A percentile compares a stretch with the other conserved stretches of the same genome.
These are phyloP conservation scores for Lucilia sericata DNA, from an alignment of 1,140 invertebrate species.

Conservation along the genomic window DNA sequence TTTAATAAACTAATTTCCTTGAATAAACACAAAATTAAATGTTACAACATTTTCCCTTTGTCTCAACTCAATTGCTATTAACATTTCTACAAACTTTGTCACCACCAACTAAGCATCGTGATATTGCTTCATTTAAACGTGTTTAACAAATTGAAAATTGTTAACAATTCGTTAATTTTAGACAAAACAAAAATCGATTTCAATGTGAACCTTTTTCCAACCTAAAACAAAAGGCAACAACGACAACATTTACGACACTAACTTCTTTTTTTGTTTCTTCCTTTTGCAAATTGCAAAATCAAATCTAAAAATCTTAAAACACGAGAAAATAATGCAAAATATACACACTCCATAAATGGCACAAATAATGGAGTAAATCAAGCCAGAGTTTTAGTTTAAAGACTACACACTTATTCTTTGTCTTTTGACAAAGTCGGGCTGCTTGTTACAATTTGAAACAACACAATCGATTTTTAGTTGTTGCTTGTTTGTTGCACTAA, in stretches of 20 bases:
- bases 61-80: too few relatives aligned
- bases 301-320: conserved; percentile 11
- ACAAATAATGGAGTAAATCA: conserved; percentile 23
- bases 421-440: background rate
- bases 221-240: background rate
- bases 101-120: conserved; percentile 29
- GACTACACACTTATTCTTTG: background rate
- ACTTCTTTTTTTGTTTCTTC: background rate
- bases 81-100: background rate
- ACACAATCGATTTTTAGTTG: conserved; percentile 8
- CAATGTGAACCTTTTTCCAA: background rate
- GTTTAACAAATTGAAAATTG: conserved; percentile 40
- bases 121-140: conserved; percentile 38
- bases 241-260: too few relatives aligned
- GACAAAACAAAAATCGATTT: background rate
- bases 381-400: background rate
- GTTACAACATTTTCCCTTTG: background rate
- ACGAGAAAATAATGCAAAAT: background rate
- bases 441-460: background rate
- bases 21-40: background rate
- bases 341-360: background rate
- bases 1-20: too few relatives aligned
- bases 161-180: conserved; percentile 38
- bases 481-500: background rate
- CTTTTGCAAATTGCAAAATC: background rate